Evolutionary conservation across 2,113 vertebrate genomes (phyloP).

Genomic region (Melanerpes formicivorus): DNA sequence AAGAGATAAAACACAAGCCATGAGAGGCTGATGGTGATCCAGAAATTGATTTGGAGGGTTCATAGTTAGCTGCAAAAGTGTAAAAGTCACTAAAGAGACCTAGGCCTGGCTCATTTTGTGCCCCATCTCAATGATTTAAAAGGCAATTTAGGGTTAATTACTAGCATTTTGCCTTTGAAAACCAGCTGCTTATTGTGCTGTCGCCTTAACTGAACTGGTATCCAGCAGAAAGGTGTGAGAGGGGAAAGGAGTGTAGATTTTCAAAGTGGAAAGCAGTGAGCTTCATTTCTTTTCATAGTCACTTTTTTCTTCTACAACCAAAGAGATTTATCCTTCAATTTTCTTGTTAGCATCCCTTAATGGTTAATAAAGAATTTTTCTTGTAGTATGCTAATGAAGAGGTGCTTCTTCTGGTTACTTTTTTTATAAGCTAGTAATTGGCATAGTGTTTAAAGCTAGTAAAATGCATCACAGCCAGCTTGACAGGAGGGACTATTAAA

Average conservation of each 20-base stretch:
- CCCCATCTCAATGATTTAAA: background rate
- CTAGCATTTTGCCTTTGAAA: background rate
- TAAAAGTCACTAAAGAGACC: background rate
- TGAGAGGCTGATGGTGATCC: background rate
- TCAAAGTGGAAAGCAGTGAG: background rate
- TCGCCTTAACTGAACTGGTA: background rate
- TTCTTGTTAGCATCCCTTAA: background rate
- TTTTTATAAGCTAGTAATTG: conserved; percentile 64
- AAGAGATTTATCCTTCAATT: background rate
- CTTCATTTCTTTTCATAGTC: background rate
- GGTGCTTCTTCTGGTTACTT: background rate
- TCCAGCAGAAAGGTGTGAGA: background rate
- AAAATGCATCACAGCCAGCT: conserved; percentile 42
- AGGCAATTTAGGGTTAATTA: background rate
- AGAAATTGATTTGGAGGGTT: background rate
- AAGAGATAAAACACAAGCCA: background rate
- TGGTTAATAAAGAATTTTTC: conserved; percentile 19
- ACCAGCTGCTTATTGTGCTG: background rate
- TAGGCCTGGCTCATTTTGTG: background rate
- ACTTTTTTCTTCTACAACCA: background rate
- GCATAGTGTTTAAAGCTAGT: conserved; percentile 50
- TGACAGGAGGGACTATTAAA: conserved; percentile 48
- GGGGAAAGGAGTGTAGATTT: background rate
- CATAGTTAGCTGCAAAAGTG: background rate
- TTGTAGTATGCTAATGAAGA: conserved; percentile 55